phyloP scores from a whole-genome alignment of 2,888 invertebrate genomes.

The Phaedon cochleariae region DNA sequence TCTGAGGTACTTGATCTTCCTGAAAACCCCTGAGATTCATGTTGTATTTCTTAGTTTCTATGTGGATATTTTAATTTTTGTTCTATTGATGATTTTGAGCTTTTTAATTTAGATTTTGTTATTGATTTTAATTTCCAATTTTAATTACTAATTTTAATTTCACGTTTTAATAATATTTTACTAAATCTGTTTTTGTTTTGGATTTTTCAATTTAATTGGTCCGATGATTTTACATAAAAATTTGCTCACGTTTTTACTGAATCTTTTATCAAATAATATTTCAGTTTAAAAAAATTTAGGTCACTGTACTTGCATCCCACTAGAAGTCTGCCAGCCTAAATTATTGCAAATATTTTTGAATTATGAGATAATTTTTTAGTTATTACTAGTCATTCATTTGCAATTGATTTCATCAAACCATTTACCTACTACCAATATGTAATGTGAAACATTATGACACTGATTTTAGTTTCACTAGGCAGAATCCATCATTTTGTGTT shows the following conservation, averaged over 20 bases:
- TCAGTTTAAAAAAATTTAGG: not conserved
- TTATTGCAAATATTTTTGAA: slow-evolving; percentile 3
- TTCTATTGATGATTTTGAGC: slow-evolving; percentile 7
- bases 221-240: not conserved
- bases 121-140: slow-evolving; percentile 14
- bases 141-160: slow-evolving; percentile 22
- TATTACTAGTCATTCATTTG: no score
- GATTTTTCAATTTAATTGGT: not conserved
- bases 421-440: no score
- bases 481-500: no score
- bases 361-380: no score
- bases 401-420: no score
- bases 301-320: not conserved
- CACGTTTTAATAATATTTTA: slow-evolving; percentile 6
- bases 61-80: slow-evolving; percentile 25
- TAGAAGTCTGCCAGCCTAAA: not conserved
- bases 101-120: slow-evolving; percentile 18
- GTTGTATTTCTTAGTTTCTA: slow-evolving; percentile 53
- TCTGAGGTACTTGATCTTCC: slow-evolving; percentile 79
- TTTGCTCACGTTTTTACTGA: not conserved
- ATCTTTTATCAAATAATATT: slow-evolving; percentile 7
- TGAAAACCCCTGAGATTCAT: slow-evolving; percentile 63
- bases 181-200: not conserved
- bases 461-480: no score
- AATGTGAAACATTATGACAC: no score